Evolutionary conservation across 2,113 vertebrate species (phyloP).

Genomic region (Otocyon megalotis): DNA sequence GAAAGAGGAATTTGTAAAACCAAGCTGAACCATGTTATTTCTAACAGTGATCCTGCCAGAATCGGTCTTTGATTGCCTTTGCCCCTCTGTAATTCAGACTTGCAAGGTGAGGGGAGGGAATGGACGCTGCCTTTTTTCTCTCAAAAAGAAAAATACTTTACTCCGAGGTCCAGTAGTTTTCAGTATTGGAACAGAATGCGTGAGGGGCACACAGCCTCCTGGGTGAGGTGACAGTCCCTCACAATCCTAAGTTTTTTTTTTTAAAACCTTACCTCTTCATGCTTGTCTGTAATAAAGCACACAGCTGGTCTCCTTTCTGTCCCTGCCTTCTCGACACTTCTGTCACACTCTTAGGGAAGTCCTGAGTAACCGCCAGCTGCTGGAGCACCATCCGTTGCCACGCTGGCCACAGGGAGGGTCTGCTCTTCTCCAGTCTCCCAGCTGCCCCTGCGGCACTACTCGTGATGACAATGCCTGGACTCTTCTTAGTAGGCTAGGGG

Average conservation of each 20-base stretch:
- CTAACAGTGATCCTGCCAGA: background rate
- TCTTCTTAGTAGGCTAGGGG: background rate
- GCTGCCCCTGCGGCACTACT: fast-evolving
- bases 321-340: background rate
- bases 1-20: background rate
- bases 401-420: fast-evolving
- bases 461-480: fast-evolving
- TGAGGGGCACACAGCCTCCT: background rate
- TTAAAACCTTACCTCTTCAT: background rate
- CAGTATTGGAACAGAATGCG: background rate
- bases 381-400: background rate
- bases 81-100: background rate
- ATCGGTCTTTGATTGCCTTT: background rate
- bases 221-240: background rate
- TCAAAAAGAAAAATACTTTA: background rate
- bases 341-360: background rate
- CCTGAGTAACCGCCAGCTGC: background rate
- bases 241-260: background rate
- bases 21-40: background rate
- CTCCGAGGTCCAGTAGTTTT: background rate
- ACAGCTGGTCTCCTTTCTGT: background rate
- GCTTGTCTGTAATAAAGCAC: background rate
- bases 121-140: background rate
- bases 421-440: background rate
- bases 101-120: fast-evolving